Base-by-base conservation (phyloP, 2,113 vertebrate species). In the Geothlypis trichas region DNA sequence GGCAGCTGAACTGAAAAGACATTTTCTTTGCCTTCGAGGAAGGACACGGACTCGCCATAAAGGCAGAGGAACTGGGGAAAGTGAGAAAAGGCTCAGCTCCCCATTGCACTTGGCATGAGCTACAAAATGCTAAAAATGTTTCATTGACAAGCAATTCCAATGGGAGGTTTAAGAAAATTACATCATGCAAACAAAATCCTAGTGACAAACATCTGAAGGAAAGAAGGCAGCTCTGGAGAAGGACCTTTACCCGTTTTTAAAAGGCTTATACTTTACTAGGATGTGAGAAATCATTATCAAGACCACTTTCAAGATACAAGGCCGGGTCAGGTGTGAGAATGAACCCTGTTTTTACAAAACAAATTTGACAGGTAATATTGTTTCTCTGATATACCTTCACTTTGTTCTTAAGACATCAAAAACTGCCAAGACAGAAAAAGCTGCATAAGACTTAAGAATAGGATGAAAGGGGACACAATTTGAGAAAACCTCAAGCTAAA, bases 1-100 rank as follows among this genome's bases (percentile, higher is more conserved):
- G 86, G 76, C 88, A 95, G 76, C 11, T 77, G 87, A 90, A 90
- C 67, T 79, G 81, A 90, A 76, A 94, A 96, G 92, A 77, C 55
- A 57, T 59, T 93, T 92, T 90, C 59, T 90, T 77, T 81, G 90
- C 93, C 90, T 96, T 90, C 19, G 2, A 90, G 73, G 92, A 94
- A 96, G 83, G 83, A 89, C 61, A 23, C 0, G 8, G 65, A 59
- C 76, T 59, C 74, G 88, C 72, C 52, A 4, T 75, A 74, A 86
- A 86, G 65, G 37, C 57, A 96, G n/a, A 54, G 4, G 44, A 74
- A 65, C 27, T 54, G 61, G 13, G 39, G 27, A 78, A 78, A 83
- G 54, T 75, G 86, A 89, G 77, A 72, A 89, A 80, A 88, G 76
- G 44, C 92, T 76, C 68, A 68, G 80, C 41, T 90, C 62, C 71